Conservation (phyloP, 2,113 vertebrate genomes). For the Pipra filicauda region DNA sequence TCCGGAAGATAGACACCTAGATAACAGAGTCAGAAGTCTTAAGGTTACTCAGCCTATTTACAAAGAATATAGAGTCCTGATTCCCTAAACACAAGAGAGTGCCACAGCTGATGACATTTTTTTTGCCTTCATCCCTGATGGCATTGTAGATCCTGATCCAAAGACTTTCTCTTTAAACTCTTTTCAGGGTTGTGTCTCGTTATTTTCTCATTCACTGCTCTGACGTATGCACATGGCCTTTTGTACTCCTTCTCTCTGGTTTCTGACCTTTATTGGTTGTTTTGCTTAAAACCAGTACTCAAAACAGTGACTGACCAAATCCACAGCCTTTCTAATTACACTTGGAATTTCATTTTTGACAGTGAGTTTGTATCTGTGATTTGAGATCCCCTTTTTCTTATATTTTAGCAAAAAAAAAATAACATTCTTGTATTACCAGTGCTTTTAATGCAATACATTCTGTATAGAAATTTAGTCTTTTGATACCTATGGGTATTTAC, state of each 20-base stretch:
- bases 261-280: background rate
- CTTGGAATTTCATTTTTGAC: background rate
- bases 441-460: background rate
- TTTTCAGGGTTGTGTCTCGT: background rate
- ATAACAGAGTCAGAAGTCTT: background rate
- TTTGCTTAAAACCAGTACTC: background rate
- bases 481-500: background rate
- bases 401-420: background rate
- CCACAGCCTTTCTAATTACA: background rate
- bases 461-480: background rate
- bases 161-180: background rate
- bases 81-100: background rate
- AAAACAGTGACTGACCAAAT: background rate
- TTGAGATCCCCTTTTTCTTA: background rate
- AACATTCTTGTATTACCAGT: background rate
- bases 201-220: background rate
- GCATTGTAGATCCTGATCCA: background rate
- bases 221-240: background rate
- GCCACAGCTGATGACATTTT: background rate
- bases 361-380: background rate
- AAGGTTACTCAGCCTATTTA: background rate
- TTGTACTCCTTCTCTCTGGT: background rate
- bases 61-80: background rate
- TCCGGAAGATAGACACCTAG: accelerated
- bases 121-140: background rate